phyloP scores from a whole-genome alignment of 1,140 invertebrate species.

The Littorina saxatilis region DNA sequence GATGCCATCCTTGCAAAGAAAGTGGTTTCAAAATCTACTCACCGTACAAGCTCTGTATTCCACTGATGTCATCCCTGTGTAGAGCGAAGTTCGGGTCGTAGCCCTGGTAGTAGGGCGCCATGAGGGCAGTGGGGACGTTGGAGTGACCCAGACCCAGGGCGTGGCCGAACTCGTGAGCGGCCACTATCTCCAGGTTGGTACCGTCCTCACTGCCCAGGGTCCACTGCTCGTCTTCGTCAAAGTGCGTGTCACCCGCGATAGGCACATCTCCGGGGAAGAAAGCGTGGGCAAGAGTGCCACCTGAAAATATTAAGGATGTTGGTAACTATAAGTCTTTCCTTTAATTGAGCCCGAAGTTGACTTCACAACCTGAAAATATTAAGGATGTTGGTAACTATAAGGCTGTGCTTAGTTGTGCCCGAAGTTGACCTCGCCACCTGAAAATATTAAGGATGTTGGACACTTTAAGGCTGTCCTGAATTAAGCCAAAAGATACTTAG shows the following conservation, averaged over 20 bases:
- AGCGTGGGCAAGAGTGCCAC: constrained; percentile 48
- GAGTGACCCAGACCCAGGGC: constrained; percentile 74
- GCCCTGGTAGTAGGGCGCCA: constrained; percentile 77
- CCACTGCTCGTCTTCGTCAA: constrained; percentile 65
- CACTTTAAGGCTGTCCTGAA: too few relatives aligned
- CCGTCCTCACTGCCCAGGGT: constrained; percentile 63
- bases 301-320: constrained; percentile 25
- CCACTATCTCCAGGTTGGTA: constrained; percentile 68
- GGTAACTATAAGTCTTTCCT: not conserved
- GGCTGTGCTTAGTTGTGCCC: too few relatives aligned
- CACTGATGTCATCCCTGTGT: constrained; percentile 67
- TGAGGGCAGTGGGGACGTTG: constrained; percentile 65
- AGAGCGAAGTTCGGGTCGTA: constrained; percentile 63
- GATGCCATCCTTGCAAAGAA: too few relatives aligned
- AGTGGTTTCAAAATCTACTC: too few relatives aligned
- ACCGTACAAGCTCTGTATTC: constrained; percentile 72
- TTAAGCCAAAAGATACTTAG: too few relatives aligned
- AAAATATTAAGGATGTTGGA: not conserved
- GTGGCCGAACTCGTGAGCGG: constrained; percentile 75
- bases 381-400: not conserved
- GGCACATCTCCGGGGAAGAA: constrained; percentile 36
- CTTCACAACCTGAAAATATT: constrained; percentile 37
- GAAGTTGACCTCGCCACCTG: too few relatives aligned
- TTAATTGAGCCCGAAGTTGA: too few relatives aligned
- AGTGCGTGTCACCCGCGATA: constrained; percentile 78